phyloP scores from a whole-genome alignment of 2,113 vertebrate species.

The Synodontis membranacea region DNA sequence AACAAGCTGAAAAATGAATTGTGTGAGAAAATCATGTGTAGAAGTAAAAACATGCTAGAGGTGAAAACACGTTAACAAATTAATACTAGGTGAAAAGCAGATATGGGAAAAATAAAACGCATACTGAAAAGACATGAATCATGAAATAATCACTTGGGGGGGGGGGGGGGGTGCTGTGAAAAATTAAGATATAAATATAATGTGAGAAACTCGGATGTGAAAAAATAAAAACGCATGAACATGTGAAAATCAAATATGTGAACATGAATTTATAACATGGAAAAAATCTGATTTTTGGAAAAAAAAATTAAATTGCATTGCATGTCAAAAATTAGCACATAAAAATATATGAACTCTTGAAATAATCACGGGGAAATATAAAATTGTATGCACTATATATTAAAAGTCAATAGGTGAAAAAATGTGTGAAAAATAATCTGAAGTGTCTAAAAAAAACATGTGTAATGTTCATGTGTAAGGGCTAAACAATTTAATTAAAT shows the following conservation, averaged over 20 bases:
- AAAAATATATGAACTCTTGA: not conserved
- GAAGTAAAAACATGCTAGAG: not conserved
- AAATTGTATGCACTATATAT: not conserved
- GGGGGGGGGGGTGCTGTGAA: too few species aligned
- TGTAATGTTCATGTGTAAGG: not conserved
- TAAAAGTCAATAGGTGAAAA: not conserved
- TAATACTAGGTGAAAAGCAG: too few species aligned
- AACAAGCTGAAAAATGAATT: too few species aligned
- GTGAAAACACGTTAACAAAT: not conserved
- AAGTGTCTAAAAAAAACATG: not conserved
- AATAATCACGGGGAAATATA: not conserved
- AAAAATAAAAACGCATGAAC: not conserved
- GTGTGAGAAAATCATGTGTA: too few species aligned
- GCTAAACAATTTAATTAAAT: not conserved
- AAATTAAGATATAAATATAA: not conserved
- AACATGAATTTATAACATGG: not conserved
- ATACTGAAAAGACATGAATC: not conserved
- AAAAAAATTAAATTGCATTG: not conserved
- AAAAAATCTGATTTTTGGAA: not conserved
- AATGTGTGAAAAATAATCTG: not conserved
- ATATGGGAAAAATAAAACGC: not conserved
- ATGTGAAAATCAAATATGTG: not conserved
- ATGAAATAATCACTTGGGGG: not conserved
- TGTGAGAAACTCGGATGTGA: not conserved
- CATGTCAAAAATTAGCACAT: too few species aligned